Conservation (phyloP, 2,888 invertebrate species). For the Idaea biselata region DNA sequence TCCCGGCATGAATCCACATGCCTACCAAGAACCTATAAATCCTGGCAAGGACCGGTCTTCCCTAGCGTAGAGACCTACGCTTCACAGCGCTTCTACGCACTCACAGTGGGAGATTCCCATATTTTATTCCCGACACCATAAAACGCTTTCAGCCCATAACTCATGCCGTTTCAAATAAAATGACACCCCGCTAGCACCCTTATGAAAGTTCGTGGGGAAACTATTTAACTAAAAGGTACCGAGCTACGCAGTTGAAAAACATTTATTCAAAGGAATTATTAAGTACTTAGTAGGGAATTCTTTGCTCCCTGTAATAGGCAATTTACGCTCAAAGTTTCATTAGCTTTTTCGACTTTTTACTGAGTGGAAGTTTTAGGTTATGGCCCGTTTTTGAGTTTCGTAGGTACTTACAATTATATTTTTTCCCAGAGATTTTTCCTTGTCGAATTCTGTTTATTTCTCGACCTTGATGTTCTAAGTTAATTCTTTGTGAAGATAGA, state of each 20-base stretch:
- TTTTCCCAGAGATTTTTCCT: neutral
- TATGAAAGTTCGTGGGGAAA: conserved; percentile 28
- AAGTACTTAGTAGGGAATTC: conserved; percentile 39
- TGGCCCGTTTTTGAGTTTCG: neutral
- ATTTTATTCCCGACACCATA: neutral
- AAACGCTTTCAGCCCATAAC: neutral
- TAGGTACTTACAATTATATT: neutral
- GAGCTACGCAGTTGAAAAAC: conserved; percentile 46
- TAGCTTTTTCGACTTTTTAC: conserved; percentile 15
- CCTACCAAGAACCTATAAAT: too few species aligned
- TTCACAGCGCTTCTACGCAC: neutral
- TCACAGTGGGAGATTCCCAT: neutral
- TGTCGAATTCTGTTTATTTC: neutral
- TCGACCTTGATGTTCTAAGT: neutral
- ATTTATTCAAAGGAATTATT: conserved; percentile 56
- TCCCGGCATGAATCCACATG: too few species aligned
- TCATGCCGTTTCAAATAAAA: neutral
- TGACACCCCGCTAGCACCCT: conserved; percentile 1
- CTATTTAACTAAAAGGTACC: conserved; percentile 65
- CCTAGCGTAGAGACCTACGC: too few species aligned
- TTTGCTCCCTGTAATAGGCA: conserved; percentile 19
- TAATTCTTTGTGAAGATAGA: neutral
- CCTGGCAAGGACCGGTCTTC: too few species aligned
- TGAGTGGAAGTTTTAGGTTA: conserved; percentile 9
- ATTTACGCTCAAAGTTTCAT: conserved; percentile 16